Conservation (phyloP, 1,140 invertebrate genomes). For the Drosophila prosaltans region DNA sequence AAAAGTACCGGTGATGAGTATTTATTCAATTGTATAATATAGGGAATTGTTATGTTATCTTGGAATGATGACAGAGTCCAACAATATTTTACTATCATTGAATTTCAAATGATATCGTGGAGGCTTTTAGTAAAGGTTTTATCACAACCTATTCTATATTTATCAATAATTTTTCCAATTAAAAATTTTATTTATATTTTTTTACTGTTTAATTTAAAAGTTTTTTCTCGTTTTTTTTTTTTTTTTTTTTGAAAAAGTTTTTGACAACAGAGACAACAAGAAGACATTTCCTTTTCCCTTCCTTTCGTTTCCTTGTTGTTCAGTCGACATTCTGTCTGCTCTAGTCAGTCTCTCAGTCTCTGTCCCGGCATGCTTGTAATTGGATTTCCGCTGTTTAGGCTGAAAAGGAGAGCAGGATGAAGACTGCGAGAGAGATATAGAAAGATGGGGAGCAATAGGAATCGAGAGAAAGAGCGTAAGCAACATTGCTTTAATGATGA, state of each 20-base stretch:
- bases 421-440: not conserved
- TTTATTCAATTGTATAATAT: no score
- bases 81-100: not conserved
- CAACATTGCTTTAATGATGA: slow-evolving; percentile 71
- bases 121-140: not conserved
- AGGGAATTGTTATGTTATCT: not conserved
- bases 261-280: slow-evolving; percentile 21
- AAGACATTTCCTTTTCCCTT: slow-evolving; percentile 22
- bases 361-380: slow-evolving; percentile 59
- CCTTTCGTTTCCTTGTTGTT: slow-evolving; percentile 9
- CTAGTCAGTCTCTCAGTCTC: slow-evolving; percentile 33
- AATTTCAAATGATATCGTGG: not conserved
- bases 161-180: slow-evolving; percentile 1
- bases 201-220: not conserved
- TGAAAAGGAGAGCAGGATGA: not conserved
- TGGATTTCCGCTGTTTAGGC: slow-evolving; percentile 73
- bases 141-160: not conserved
- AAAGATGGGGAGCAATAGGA: slow-evolving; percentile 14
- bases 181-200: not conserved
- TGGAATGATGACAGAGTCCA: not conserved
- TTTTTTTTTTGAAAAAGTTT: slow-evolving; percentile 19
- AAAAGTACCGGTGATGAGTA: no score
- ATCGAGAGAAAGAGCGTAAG: slow-evolving; percentile 15
- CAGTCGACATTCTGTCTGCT: slow-evolving; percentile 59
- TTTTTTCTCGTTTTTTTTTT: not conserved